Conservation (phyloP, 2,113 vertebrate genomes). For the Sminthopsis crassicaudata region DNA sequence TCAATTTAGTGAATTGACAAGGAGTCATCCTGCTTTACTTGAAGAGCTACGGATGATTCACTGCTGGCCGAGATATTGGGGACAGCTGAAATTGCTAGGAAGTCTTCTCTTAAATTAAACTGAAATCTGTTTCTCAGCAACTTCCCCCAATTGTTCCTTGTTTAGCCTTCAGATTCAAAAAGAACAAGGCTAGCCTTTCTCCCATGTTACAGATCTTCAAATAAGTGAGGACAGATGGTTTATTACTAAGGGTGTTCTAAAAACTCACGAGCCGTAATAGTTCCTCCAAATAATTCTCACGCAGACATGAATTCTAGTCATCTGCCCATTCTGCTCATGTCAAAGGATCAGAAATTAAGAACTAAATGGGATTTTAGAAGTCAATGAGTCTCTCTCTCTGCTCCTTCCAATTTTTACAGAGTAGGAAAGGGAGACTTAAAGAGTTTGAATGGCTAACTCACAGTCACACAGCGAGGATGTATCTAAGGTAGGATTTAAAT, state of each 20-base stretch:
- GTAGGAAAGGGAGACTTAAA: not conserved
- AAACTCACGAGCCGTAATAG: not conserved
- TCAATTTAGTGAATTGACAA: not conserved
- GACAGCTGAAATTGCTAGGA: not conserved
- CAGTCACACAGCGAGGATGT: not conserved
- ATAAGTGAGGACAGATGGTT: not conserved
- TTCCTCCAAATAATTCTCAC: not conserved
- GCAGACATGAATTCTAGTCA: not conserved
- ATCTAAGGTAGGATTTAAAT: not conserved
- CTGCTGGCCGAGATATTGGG: not conserved
- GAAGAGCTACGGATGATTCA: not conserved
- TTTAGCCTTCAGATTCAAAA: not conserved
- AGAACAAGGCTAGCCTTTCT: not conserved
- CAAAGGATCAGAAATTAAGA: not conserved
- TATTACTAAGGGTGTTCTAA: not conserved
- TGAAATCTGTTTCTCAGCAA: not conserved
- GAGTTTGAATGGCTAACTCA: too few species aligned
- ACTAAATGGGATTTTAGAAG: not conserved
- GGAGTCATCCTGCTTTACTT: not conserved
- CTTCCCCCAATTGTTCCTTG: slow-evolving; percentile 4
- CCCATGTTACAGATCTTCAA: not conserved
- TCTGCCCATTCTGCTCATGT: not conserved
- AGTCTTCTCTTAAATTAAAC: slow-evolving; percentile 3
- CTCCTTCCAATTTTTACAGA: not conserved
- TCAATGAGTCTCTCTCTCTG: not conserved